These are phyloP conservation scores for Lithodes maja DNA, from an alignment of 2,888 invertebrate genomes.

Conservation along the genomic window DNA sequence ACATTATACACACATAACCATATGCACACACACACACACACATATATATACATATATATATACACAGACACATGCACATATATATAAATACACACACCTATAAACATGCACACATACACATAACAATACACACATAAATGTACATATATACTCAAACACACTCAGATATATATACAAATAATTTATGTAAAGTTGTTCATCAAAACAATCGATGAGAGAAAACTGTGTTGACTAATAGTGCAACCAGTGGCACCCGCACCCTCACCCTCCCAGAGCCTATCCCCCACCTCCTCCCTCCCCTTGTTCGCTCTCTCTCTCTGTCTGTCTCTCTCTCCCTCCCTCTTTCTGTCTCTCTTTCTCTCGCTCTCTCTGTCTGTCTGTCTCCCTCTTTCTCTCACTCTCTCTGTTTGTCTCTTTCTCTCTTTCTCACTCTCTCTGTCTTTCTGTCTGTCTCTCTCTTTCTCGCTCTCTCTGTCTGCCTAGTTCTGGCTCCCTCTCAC, in stretches of 20 bases:
- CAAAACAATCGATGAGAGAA: background rate
- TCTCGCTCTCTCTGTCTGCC: constrained; percentile 11
- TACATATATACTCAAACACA: no score
- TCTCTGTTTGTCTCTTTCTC: background rate
- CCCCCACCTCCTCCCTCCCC: constrained; percentile 1
- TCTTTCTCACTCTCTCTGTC: background rate
- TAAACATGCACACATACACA: no score
- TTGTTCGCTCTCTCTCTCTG: background rate
- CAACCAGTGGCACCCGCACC: background rate
- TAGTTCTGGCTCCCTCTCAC: background rate
- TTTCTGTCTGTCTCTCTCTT: background rate
- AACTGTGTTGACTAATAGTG: background rate
- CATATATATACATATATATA: no score
- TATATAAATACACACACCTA: no score
- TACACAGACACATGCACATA: no score
- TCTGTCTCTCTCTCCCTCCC: no score
- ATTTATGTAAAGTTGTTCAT: background rate
- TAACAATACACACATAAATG: no score
- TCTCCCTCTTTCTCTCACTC: background rate
- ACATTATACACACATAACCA: no score
- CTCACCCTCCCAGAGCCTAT: background rate
- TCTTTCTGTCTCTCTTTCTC: background rate
- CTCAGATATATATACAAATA: no score
- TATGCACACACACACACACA: no score
- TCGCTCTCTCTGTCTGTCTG: background rate